These are phyloP conservation scores for Sebastes vulpes DNA, from an alignment of 2,797 vertebrate genomes.

Conservation along the genomic window DNA sequence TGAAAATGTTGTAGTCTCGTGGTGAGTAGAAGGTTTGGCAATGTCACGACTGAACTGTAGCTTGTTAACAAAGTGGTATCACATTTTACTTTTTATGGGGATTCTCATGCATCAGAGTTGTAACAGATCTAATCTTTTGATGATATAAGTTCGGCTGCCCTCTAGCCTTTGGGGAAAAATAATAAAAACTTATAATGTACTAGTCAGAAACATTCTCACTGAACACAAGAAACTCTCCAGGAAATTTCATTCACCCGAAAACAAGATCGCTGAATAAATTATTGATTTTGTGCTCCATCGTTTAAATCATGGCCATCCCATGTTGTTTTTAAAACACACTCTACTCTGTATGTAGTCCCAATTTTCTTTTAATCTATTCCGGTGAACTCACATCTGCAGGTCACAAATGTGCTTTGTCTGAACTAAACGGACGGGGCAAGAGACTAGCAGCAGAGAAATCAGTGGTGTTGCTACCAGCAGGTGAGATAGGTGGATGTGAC, in stretches of 20 bases:
- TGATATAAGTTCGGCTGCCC: slow-evolving; percentile 17
- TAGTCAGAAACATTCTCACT: slow-evolving; percentile 16
- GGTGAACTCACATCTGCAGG: neutral
- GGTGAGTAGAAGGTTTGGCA: slow-evolving; percentile 19
- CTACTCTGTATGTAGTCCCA: neutral
- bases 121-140: slow-evolving; percentile 21
- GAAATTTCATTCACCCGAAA: slow-evolving; percentile 19
- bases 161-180: slow-evolving; percentile 4
- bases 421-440: neutral
- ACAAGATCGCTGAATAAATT: slow-evolving; percentile 17
- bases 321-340: slow-evolving; percentile 21
- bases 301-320: slow-evolving; percentile 33
- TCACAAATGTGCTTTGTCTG: neutral
- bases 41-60: slow-evolving; percentile 26
- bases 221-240: slow-evolving; percentile 49
- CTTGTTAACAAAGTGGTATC: slow-evolving; percentile 37
- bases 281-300: slow-evolving; percentile 30
- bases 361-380: slow-evolving; percentile 18
- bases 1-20: slow-evolving; percentile 38
- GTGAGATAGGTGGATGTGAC: neutral
- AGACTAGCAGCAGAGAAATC: neutral
- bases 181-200: neutral
- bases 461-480: neutral
- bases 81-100: slow-evolving; percentile 28
- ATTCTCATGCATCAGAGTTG: slow-evolving; percentile 40